Conservation (phyloP, 1,140 invertebrate genomes). For the Heliconius congener region DNA sequence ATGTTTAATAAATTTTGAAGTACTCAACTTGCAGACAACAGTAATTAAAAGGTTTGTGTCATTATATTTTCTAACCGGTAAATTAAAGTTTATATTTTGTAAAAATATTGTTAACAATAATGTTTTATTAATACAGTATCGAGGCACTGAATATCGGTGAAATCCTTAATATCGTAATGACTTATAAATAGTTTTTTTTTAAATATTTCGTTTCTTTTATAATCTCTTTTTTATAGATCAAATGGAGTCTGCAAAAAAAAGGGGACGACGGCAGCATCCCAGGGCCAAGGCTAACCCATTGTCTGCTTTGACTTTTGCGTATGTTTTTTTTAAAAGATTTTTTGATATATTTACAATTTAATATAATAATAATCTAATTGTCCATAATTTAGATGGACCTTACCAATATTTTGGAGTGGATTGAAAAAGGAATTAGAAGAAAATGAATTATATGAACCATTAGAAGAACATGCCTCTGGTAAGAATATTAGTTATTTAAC, state of each 20-base stretch:
- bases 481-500: slow-evolving; percentile 28
- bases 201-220: not conserved
- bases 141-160: not conserved
- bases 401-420: slow-evolving; percentile 81
- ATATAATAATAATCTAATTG: not conserved
- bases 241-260: slow-evolving; percentile 63
- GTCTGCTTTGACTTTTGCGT: slow-evolving; percentile 81
- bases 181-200: not conserved
- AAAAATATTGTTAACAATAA: not conserved
- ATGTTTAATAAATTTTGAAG: slow-evolving; percentile 22
- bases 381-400: slow-evolving; percentile 80
- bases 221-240: not conserved
- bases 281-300: slow-evolving; percentile 78
- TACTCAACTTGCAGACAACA: not conserved
- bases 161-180: not conserved
- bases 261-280: slow-evolving; percentile 74
- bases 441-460: slow-evolving; percentile 83
- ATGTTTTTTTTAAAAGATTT: slow-evolving; percentile 49
- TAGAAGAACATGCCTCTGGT: slow-evolving; percentile 83
- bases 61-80: not conserved
- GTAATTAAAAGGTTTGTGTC: not conserved
- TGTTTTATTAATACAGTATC: not conserved
- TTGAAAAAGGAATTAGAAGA: slow-evolving; percentile 83
- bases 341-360: slow-evolving; percentile 7
- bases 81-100: not conserved